phyloP scores from a whole-genome alignment of 2,797 vertebrate genomes.

The Ptychobarbus kaznakovi region DNA sequence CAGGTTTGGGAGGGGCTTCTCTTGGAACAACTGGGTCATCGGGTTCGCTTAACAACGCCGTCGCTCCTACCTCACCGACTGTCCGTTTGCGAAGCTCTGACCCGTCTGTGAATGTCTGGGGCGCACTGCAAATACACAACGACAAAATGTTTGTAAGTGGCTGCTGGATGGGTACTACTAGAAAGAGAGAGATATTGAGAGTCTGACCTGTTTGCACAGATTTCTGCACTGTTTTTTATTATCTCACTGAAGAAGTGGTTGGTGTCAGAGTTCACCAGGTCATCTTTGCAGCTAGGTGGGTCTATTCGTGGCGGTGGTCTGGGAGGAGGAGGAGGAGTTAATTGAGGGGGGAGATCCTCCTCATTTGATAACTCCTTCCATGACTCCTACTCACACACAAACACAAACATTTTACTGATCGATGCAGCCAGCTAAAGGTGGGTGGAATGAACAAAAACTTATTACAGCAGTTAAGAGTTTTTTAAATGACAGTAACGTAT shows the following conservation, averaged over 20 bases:
- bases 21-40: conserved; percentile 56
- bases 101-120: conserved; percentile 63
- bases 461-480: background rate
- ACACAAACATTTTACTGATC: background rate
- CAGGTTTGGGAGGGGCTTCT: conserved; percentile 60
- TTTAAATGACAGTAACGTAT: background rate
- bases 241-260: conserved; percentile 71
- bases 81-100: conserved; percentile 82
- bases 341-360: conserved; percentile 90
- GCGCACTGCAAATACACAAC: conserved; percentile 10
- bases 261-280: conserved; percentile 64
- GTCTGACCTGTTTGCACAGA: conserved; percentile 67
- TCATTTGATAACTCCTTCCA: conserved; percentile 96
- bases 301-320: conserved; percentile 85
- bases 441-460: background rate
- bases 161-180: background rate
- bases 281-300: conserved; percentile 79
- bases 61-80: background rate
- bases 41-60: conserved; percentile 12
- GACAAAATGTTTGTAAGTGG: background rate
- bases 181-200: background rate
- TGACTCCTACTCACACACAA: conserved; percentile 80
- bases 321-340: conserved; percentile 89
- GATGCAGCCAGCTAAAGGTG: background rate
- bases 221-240: conserved; percentile 66